phyloP scores from a whole-genome alignment of 2,113 vertebrate genomes.

The Fregata magnificens region DNA sequence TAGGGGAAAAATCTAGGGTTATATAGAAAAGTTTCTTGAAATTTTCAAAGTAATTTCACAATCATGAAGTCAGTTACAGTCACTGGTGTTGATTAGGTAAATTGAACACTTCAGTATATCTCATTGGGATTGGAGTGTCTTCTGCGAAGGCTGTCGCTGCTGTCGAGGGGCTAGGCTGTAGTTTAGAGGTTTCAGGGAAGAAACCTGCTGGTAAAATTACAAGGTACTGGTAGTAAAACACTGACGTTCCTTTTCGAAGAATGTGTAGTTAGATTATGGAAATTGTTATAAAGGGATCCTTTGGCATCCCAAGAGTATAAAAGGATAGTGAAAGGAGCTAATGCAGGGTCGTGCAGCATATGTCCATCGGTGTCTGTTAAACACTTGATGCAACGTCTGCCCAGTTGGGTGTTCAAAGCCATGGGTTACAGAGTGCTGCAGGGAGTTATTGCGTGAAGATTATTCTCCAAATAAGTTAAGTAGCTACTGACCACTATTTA shows the following conservation, averaged over 20 bases:
- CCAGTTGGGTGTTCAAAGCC: background rate
- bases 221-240: background rate
- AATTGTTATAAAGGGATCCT: background rate
- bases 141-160: background rate
- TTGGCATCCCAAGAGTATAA: background rate
- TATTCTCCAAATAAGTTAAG: background rate
- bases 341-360: accelerated
- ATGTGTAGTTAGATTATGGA: background rate
- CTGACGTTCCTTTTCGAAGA: accelerated
- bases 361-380: too few species aligned
- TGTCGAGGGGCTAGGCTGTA: background rate
- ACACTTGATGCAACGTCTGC: background rate
- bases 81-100: too few species aligned
- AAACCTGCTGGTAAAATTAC: background rate
- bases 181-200: background rate
- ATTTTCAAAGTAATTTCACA: background rate
- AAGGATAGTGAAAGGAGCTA: background rate
- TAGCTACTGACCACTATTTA: background rate
- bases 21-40: background rate
- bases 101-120: accelerated
- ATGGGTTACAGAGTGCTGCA: background rate
- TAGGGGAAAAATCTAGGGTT: background rate
- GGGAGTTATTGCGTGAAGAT: background rate
- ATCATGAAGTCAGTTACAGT: background rate
- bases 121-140: too few species aligned